Base-by-base conservation (phyloP, 1,140 invertebrate genomes). In the fruit fly (Drosophila melanogaster) region DNA sequence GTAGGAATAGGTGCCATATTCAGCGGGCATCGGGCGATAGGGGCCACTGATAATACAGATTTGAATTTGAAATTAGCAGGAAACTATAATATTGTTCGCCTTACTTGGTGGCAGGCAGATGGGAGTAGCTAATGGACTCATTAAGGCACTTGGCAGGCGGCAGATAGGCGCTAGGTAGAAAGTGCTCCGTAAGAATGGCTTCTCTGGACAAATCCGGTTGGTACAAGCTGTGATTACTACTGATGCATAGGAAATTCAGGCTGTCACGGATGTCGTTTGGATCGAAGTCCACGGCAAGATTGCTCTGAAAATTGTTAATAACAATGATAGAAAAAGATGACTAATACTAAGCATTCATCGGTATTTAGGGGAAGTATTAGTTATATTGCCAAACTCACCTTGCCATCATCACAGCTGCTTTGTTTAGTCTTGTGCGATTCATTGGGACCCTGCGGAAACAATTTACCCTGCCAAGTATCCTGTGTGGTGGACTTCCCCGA, bases 1-100 rank as follows among this genome's bases (percentile, higher is more conserved):
- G 92, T 95, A 98, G 57, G 93, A 93, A 90, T 98, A 98, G 92
- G 96, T 96, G 40, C 97, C 97, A 92, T 96, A 98, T 46, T 94
- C 93, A 10, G 97, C 95, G 95, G 97, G 97, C 11, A 97, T 92
- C 24, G 96, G 96, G 77, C 97, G 94, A 92, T 97, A 97, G 33
- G 94, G 92, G 37, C 97, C 97, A 93, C 96, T 97, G 81, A 14
- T 94, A 94, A 53, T 3, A 0, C 53, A 7, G 41, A 41, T 11
- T 6, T 2, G 8, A n/a, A 0, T 7, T 30, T 5, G 30, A 17
- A 62, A 7, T 4, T 22, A 14, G 0, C 4, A 33, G 1, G 2
- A 12, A 49, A 12, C 4, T 12, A n/a, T 1, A 14, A 1, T 12
- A 6, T 35, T 0, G 6, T n/a, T 30, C 10, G 5, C 3, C n/a